Evolutionary conservation across 1,140 invertebrate species (phyloP), one percentile per base, ranked within the genome.

Genomic region (Temnothorax longispinosus): DNA sequence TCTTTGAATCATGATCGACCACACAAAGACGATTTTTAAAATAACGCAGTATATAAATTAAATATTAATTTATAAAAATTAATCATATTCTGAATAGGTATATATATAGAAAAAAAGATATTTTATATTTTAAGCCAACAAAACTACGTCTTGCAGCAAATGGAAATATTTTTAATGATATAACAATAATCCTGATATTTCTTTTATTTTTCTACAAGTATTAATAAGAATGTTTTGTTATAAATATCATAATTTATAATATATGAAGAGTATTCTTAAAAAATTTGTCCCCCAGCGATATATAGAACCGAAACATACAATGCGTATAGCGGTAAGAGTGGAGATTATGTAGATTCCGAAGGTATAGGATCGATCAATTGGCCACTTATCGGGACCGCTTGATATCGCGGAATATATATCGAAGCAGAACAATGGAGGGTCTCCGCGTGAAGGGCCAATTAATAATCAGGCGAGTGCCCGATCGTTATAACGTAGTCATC

Each of bases 401-500:
- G 89, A 81, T 90, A 86, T 86, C 76, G 69, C 56, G 58, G 84
- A 80, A 91, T 91, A 90, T 90, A 88, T 90, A 88, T 90, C 87
- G 82, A 87, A 65, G 78, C 74, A 41, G 74, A 88, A 90, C 47
- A 90, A 85, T 54, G 47, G 38, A 64, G 85, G 75, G 87, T 62
- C 71, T 54, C 38, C 35, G 72, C 56, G 72, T 92, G 80, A 86
- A 92, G 89, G 72, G 89, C 81, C 89, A 91, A 93, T 93, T 93
- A 93, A 93, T 93, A 93, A 93, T 80, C 84, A 56, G 60, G 62
- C 82, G 89, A 92, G 91, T 86, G 65, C 38, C 75, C 80, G 86
- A 91, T 91, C 82, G 90, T 86, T 85, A 91, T 91, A 89, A 89
- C 89, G 88, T 88, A 91, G 91, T 89, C 88, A 91, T 90, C 90